These are phyloP conservation scores for Musca vetustissima DNA, from an alignment of 1,140 invertebrate species.

Conservation along the genomic window DNA sequence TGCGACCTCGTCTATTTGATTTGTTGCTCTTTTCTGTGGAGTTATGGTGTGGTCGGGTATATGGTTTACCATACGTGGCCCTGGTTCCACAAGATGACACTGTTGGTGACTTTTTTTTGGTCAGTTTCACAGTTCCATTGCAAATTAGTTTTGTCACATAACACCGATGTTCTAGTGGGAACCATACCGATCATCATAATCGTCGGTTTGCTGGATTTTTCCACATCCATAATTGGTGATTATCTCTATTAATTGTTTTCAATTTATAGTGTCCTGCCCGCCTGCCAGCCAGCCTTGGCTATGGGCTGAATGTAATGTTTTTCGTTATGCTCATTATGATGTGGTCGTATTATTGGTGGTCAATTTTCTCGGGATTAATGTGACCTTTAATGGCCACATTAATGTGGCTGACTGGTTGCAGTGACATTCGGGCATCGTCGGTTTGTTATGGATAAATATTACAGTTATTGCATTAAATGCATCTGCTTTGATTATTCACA, in stretches of 20 bases:
- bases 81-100: constrained; percentile 13
- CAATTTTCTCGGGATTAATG: constrained; percentile 5
- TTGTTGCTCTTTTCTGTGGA: too few relatives aligned
- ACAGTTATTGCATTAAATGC: too few relatives aligned
- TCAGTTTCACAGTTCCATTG: constrained; percentile 2
- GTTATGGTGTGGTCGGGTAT: too few relatives aligned
- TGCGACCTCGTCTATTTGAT: too few relatives aligned
- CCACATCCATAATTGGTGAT: constrained; percentile 18
- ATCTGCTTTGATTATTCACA: too few relatives aligned
- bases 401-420: neutral
- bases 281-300: too few relatives aligned
- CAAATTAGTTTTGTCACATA: constrained; percentile 18
- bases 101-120: constrained; percentile 1
- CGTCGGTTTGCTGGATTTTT: neutral
- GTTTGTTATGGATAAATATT: too few relatives aligned
- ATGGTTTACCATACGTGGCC: neutral
- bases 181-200: too few relatives aligned
- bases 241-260: constrained; percentile 21
- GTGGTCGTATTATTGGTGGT: constrained; percentile 12
- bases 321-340: constrained; percentile 11
- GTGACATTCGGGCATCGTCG: too few relatives aligned
- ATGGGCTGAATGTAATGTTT: neutral
- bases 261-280: neutral
- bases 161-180: neutral
- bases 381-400: neutral